Conservation (phyloP, 2,797 vertebrate species). For the Ctenopoma multispine region DNA sequence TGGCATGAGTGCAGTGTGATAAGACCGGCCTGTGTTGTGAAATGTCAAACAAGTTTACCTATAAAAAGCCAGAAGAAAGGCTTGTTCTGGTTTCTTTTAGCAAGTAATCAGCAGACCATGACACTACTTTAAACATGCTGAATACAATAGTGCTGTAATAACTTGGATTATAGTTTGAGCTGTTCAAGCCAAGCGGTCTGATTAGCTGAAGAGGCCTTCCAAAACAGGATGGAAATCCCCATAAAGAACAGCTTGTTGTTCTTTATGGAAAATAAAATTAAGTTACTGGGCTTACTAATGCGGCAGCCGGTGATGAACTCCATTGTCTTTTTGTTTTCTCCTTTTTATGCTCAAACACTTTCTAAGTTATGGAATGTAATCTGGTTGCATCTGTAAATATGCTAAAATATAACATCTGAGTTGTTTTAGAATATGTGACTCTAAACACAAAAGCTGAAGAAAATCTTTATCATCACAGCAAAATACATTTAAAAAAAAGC, state of each 20-base stretch:
- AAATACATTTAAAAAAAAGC: constrained; percentile 25
- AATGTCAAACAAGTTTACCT: constrained; percentile 53
- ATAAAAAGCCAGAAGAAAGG: constrained; percentile 51
- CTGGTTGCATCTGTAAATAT: background rate
- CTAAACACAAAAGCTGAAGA: background rate
- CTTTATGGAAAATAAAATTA: constrained; percentile 49
- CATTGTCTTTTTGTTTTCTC: constrained; percentile 85
- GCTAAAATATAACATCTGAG: background rate
- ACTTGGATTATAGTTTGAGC: constrained; percentile 36
- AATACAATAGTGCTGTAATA: constrained; percentile 37
- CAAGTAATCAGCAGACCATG: constrained; percentile 46
- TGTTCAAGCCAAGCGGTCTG: constrained; percentile 19
- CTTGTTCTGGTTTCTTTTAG: constrained; percentile 39
- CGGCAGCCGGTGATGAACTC: constrained; percentile 77
- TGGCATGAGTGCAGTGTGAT: constrained; percentile 56
- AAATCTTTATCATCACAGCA: background rate
- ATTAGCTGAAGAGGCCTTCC: constrained; percentile 18
- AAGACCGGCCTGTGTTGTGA: constrained; percentile 52
- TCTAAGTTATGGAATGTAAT: background rate
- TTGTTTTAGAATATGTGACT: background rate
- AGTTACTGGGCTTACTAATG: constrained; percentile 64
- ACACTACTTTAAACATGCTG: constrained; percentile 41
- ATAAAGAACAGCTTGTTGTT: constrained; percentile 34
- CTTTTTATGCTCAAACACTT: constrained; percentile 70
- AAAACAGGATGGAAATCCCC: constrained; percentile 49